Evolutionary conservation across 2,113 vertebrate species (phyloP).

Genomic region (Orientallactaga bullata): DNA sequence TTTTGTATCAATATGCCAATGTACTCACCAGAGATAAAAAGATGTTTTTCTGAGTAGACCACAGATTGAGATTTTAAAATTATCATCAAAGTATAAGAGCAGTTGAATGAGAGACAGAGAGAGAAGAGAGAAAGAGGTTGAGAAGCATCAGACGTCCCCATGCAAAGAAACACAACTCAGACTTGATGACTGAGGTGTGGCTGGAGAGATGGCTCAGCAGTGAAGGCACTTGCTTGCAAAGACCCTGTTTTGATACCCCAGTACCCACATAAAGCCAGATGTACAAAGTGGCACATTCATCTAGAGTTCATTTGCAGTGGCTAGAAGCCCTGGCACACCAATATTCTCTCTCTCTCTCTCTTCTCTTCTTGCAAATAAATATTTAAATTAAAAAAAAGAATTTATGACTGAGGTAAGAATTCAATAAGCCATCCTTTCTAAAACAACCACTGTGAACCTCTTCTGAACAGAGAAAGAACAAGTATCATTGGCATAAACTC

Average conservation of each 20-base stretch:
- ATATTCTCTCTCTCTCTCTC: too few species aligned
- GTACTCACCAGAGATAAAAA: background rate
- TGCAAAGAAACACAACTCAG: background rate
- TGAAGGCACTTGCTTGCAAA: too few species aligned
- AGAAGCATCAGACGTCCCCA: background rate
- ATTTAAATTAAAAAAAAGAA: too few species aligned
- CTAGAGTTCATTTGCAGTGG: too few species aligned
- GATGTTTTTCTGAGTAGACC: slow-evolving; percentile 2
- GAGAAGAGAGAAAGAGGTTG: background rate
- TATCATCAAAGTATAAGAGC: slow-evolving; percentile 42
- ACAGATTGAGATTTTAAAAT: slow-evolving; percentile 29
- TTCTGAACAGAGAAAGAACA: slow-evolving; percentile 21
- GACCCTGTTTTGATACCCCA: too few species aligned
- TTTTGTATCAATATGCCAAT: slow-evolving; percentile 20
- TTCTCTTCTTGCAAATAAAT: too few species aligned
- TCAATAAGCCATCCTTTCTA: background rate
- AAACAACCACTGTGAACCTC: background rate
- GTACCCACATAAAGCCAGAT: too few species aligned
- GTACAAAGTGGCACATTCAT: too few species aligned
- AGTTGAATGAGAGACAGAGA: background rate
- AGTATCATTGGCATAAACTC: background rate
- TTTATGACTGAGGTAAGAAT: background rate
- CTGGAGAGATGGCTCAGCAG: too few species aligned
- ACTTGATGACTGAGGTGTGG: background rate
- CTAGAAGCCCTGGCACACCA: too few species aligned